phyloP scores from a whole-genome alignment of 2,113 vertebrate genomes.

The Cyprinodon tularosa region DNA sequence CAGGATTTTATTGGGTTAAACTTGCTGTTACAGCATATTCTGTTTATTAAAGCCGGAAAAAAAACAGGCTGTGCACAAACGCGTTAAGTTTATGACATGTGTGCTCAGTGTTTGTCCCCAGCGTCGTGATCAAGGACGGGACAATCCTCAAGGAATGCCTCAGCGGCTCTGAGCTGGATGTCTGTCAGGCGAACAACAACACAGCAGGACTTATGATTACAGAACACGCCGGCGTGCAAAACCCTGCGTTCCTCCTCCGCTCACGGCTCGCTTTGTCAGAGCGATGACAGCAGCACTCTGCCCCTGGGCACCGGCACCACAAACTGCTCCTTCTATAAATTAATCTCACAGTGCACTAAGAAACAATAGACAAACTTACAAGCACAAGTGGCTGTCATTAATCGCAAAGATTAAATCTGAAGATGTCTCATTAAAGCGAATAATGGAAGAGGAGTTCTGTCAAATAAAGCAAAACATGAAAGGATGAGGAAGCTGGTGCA shows the following conservation, averaged over 20 bases:
- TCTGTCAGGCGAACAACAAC: conserved; percentile 59
- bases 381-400: conserved; percentile 18
- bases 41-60: conserved; percentile 20
- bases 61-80: conserved; percentile 24
- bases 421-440: conserved; percentile 30
- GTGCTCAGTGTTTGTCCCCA: conserved; percentile 43
- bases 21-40: neutral
- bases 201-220: conserved; percentile 46
- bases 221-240: conserved; percentile 15
- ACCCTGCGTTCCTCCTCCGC: conserved; percentile 9
- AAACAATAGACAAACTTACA: neutral
- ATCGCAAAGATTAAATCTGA: conserved; percentile 25
- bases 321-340: conserved; percentile 36
- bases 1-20: neutral
- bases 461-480: neutral
- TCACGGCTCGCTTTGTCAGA: conserved; percentile 43
- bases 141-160: conserved; percentile 42
- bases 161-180: conserved; percentile 64
- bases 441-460: conserved; percentile 2
- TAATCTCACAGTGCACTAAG: conserved; percentile 23
- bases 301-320: neutral
- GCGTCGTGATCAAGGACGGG: conserved; percentile 42
- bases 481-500: conserved; percentile 18
- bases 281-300: conserved; percentile 31
- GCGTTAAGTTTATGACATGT: conserved; percentile 18